These are phyloP conservation scores for Myotis lucifugus DNA, from an alignment of 2,113 vertebrate species.

Conservation along the genomic window DNA sequence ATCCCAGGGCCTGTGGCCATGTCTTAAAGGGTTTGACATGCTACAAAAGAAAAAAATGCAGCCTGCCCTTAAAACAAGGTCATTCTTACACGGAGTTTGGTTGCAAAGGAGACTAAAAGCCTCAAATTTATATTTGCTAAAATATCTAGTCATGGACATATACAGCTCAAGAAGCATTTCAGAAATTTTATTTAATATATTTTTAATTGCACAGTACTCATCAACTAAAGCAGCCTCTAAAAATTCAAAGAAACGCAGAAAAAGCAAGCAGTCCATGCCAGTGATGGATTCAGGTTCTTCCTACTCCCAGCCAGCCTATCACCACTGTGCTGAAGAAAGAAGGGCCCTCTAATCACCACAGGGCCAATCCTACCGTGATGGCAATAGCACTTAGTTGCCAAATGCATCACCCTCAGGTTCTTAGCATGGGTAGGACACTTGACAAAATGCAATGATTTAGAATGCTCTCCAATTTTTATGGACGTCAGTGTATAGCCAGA, in stretches of 20 bases:
- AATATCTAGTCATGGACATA: neutral
- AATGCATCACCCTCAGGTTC: neutral
- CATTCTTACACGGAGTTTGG: neutral
- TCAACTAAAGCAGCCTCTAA: neutral
- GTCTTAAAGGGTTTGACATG: slow-evolving; percentile 63
- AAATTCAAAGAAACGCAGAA: neutral
- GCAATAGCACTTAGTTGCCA: neutral
- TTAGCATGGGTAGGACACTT: neutral
- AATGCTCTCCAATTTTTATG: slow-evolving; percentile 12
- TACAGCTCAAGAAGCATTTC: neutral
- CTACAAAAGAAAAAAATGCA: neutral
- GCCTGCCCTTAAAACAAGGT: slow-evolving; percentile 58
- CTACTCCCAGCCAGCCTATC: neutral
- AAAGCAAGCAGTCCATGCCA: neutral
- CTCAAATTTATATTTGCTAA: neutral
- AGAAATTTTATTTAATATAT: neutral
- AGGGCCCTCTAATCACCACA: neutral
- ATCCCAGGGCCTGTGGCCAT: slow-evolving; percentile 35
- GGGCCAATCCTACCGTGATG: neutral
- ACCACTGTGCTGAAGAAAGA: neutral
- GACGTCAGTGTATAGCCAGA: neutral
- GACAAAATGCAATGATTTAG: slow-evolving; percentile 40
- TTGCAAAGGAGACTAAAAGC: neutral
- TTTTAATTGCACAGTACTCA: neutral
- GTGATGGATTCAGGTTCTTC: neutral